Conservation (phyloP, 2,113 vertebrate genomes). For the Paradoxurus hermaphroditus region DNA sequence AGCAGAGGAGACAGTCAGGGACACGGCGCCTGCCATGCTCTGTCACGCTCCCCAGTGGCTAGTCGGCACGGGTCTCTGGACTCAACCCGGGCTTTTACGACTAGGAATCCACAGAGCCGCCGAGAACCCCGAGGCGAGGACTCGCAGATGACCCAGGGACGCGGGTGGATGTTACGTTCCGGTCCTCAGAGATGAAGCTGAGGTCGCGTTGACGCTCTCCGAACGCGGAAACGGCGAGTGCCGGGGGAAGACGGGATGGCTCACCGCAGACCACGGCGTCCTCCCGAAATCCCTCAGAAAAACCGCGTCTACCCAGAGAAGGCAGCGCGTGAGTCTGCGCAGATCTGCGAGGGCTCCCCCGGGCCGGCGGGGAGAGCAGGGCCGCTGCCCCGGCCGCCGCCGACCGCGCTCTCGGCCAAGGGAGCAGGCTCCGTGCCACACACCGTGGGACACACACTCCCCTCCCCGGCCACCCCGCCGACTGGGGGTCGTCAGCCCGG, state of each 20-base stretch:
- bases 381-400: not conserved
- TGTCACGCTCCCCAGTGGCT: not conserved
- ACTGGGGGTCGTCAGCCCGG: not conserved
- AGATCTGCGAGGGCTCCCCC: not conserved
- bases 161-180: not conserved
- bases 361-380: no score
- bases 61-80: not conserved
- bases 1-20: not conserved
- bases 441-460: accelerated
- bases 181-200: not conserved
- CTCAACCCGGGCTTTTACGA: not conserved
- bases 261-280: not conserved
- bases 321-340: not conserved
- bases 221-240: not conserved
- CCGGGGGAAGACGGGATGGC: not conserved
- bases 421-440: not conserved
- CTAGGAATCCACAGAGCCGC: not conserved
- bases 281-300: not conserved
- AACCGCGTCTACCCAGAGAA: not conserved
- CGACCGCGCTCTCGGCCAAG: not conserved
- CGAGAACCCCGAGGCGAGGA: not conserved
- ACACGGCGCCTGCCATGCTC: not conserved
- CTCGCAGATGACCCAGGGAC: not conserved
- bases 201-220: not conserved
- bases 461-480: not conserved